A percentile compares a stretch with the other conserved stretches of the same genome.
phyloP scores from a whole-genome alignment of 2,797 vertebrate genomes.

The Crenuchus spilurus region DNA sequence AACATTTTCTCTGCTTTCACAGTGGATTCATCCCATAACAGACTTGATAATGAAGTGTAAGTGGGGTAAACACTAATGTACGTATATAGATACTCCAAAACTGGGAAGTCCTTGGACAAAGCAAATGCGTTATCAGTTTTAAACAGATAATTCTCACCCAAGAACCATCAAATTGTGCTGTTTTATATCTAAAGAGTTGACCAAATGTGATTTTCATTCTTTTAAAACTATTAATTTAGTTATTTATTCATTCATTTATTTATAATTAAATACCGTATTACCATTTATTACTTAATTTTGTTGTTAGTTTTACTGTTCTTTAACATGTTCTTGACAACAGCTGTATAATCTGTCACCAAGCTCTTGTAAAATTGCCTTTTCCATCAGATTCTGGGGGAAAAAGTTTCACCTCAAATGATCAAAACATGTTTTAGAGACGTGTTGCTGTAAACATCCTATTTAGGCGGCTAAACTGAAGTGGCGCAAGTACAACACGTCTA shows the following conservation, averaged over 20 bases:
- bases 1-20: conserved; percentile 6
- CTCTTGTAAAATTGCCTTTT: conserved; percentile 31
- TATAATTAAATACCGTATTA: neutral
- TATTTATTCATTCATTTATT: conserved; percentile 7
- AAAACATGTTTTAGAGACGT: neutral
- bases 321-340: conserved; percentile 10
- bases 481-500: conserved; percentile 10
- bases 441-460: neutral
- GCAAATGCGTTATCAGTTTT: neutral
- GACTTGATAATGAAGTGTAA: neutral
- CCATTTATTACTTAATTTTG: conserved; percentile 10
- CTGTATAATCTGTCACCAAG: conserved; percentile 12
- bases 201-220: conserved; percentile 15
- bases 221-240: neutral
- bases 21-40: neutral
- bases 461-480: neutral
- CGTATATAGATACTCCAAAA: neutral
- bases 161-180: conserved; percentile 10
- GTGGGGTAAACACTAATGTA: too few relatives aligned
- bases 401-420: neutral
- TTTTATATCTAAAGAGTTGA: neutral
- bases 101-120: neutral
- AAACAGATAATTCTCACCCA: neutral
- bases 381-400: conserved; percentile 2
- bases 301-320: neutral